Percentiles rank a stretch among this genome's conserved stretches.
Conservation (phyloP, 2,888 invertebrate genomes). For the Drosophila yooni region DNA sequence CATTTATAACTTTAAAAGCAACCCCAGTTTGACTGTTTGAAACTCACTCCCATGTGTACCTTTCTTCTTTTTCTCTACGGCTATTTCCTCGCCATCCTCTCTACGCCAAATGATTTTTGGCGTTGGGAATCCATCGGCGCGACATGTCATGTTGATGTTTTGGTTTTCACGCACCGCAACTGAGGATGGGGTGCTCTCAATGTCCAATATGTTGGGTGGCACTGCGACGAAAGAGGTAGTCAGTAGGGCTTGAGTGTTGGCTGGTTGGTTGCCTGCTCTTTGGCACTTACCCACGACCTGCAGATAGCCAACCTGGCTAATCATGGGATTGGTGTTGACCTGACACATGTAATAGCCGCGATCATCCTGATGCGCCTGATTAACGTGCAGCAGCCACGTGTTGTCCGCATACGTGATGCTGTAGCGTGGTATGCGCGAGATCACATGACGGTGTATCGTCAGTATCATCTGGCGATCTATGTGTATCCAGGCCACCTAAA, state of each 20-base stretch:
- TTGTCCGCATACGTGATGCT: slow-evolving; percentile 96
- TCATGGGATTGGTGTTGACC: slow-evolving; percentile 96
- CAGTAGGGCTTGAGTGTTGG: neutral
- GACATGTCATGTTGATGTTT: slow-evolving; percentile 96
- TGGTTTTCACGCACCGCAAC: slow-evolving; percentile 97
- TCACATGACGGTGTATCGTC: slow-evolving; percentile 96
- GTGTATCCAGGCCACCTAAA: slow-evolving; percentile 96
- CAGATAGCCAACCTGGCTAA: slow-evolving; percentile 96
- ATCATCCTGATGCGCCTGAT: slow-evolving; percentile 95
- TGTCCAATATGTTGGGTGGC: slow-evolving; percentile 96
- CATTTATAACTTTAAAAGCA: slow-evolving; percentile 21
- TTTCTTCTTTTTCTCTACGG: slow-evolving; percentile 94
- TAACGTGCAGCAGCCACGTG: slow-evolving; percentile 96
- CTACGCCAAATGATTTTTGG: slow-evolving; percentile 97
- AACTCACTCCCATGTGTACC: slow-evolving; percentile 86
- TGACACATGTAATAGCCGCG: slow-evolving; percentile 89
- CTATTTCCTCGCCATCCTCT: slow-evolving; percentile 95
- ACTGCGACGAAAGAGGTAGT: slow-evolving; percentile 86
- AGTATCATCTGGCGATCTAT: slow-evolving; percentile 97
- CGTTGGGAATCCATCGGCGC: slow-evolving; percentile 95
- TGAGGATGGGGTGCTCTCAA: slow-evolving; percentile 95
- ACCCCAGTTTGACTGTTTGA: neutral
- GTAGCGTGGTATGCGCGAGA: slow-evolving; percentile 95
- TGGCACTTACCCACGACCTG: slow-evolving; percentile 94
- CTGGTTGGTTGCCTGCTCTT: neutral